phyloP scores from a whole-genome alignment of 2,113 vertebrate genomes.

The Pogonocichla stellata region DNA sequence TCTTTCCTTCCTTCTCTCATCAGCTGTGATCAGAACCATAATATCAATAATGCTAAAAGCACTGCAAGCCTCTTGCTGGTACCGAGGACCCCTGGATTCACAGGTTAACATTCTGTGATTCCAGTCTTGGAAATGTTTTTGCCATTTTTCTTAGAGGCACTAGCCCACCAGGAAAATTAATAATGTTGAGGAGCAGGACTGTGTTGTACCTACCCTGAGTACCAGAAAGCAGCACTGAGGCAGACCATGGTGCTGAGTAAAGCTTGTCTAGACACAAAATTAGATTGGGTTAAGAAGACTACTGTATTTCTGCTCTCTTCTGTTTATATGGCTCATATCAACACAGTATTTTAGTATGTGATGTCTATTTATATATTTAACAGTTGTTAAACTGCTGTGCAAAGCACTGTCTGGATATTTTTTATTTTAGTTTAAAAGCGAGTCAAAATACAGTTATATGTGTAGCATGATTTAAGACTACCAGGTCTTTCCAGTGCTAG shows the following conservation, averaged over 20 bases:
- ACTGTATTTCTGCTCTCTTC: slow-evolving; percentile 34
- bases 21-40: background rate
- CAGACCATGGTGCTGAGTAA: background rate
- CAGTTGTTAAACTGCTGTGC: slow-evolving; percentile 41
- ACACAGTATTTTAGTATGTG: slow-evolving; percentile 29
- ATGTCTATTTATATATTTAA: slow-evolving; percentile 49
- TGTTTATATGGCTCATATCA: slow-evolving; percentile 48
- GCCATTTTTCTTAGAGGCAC: background rate
- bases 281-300: background rate
- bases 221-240: background rate
- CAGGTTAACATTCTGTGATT: background rate
- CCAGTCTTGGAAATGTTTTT: background rate
- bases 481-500: background rate
- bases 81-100: fast-evolving
- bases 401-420: slow-evolving; percentile 46
- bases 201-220: background rate
- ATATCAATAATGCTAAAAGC: background rate
- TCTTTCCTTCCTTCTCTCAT: background rate
- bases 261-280: slow-evolving; percentile 38
- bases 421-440: slow-evolving; percentile 44
- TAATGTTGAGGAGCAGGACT: background rate
- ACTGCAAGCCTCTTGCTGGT: background rate
- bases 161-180: background rate
- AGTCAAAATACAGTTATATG: slow-evolving; percentile 23
- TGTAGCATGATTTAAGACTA: background rate